These are phyloP conservation scores for Fukomys damarensis DNA, from an alignment of 2,113 vertebrate species.

Conservation along the genomic window DNA sequence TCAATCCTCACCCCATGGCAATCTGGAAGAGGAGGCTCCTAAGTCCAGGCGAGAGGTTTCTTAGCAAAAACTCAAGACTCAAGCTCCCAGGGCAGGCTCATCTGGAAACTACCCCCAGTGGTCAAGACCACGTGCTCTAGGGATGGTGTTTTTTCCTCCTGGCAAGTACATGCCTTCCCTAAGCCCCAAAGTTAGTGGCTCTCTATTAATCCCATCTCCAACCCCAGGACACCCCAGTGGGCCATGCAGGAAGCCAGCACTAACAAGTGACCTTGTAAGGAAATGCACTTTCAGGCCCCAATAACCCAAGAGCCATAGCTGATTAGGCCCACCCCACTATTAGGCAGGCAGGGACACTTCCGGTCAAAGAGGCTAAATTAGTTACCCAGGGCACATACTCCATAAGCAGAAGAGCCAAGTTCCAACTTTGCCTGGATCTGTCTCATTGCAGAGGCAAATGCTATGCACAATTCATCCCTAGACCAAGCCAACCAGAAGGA, in stretches of 20 bases:
- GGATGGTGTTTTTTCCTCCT: neutral
- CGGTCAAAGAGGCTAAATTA: neutral
- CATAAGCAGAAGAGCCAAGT: neutral
- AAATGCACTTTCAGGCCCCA: neutral
- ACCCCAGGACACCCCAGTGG: neutral
- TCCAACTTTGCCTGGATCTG: neutral
- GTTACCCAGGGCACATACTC: neutral
- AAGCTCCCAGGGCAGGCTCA: too few species aligned
- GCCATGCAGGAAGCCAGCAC: neutral
- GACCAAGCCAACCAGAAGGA: neutral
- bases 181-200: neutral
- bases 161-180: neutral
- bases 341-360: neutral
- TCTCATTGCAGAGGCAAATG: neutral
- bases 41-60: neutral
- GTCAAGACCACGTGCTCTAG: neutral
- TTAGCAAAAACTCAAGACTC: neutral
- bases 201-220: neutral
- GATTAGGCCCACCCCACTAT: neutral
- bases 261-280: neutral
- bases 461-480: neutral
- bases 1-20: fast-evolving
- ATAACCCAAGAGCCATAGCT: neutral
- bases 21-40: neutral
- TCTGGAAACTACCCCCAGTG: neutral